These are phyloP conservation scores for Peromyscus aztecus DNA, from an alignment of 2,797 vertebrate species.

Conservation along the genomic window DNA sequence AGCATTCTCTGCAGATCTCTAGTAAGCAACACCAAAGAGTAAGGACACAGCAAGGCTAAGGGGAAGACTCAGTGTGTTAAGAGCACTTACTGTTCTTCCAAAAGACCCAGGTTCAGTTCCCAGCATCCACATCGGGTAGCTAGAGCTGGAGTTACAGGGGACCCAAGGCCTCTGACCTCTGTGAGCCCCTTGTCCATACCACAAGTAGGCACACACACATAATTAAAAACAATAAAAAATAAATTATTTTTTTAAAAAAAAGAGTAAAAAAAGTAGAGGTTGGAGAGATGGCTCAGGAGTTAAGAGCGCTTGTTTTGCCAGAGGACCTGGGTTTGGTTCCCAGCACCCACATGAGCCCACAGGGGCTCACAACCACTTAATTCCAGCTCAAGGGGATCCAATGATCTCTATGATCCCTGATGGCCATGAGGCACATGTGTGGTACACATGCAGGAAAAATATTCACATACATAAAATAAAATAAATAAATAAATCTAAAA, in stretches of 20 bases:
- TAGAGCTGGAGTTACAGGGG: neutral
- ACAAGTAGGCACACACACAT: neutral
- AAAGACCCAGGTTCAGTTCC: neutral
- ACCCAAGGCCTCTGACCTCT: neutral
- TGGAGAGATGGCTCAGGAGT: neutral
- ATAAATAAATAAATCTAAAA: neutral
- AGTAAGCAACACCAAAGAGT: slow-evolving; percentile 36
- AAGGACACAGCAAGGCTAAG: neutral
- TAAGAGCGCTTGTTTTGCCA: neutral
- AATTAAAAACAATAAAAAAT: neutral
- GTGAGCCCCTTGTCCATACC: neutral
- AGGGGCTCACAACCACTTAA: neutral
- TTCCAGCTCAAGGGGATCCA: neutral
- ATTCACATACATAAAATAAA: neutral
- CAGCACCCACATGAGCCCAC: no score
- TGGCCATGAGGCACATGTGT: neutral
- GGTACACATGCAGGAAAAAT: neutral
- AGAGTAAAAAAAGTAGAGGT: neutral
- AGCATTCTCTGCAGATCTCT: slow-evolving; percentile 57
- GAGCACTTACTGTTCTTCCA: neutral
- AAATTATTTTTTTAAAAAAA: neutral
- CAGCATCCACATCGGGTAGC: neutral
- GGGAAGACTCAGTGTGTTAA: neutral
- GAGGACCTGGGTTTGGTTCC: neutral
- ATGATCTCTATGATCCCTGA: neutral